Percentiles rank a stretch among this genome's conserved stretches.
Evolutionary conservation across 2,797 vertebrate species (phyloP).

Genomic region (Peromyscus nudipes): DNA sequence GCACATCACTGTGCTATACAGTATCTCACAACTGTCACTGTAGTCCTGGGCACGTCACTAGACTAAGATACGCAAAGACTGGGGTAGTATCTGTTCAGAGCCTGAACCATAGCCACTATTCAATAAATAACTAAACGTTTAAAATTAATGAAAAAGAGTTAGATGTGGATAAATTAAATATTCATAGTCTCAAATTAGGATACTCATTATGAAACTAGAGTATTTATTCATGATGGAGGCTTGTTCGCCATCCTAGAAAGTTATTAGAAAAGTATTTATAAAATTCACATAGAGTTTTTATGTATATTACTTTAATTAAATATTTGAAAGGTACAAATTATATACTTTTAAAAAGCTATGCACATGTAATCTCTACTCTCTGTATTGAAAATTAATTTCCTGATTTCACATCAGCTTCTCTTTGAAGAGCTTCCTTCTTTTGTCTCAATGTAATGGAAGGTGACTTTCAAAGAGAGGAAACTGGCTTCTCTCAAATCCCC

Average conservation of each 20-base stretch:
- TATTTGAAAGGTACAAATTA: not conserved
- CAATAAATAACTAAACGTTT: slow-evolving; percentile 3
- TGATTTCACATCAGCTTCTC: slow-evolving; percentile 36
- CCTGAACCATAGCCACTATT: not conserved
- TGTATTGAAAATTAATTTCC: not conserved
- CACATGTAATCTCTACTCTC: not conserved
- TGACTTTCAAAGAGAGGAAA: not conserved
- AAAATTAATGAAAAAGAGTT: not conserved
- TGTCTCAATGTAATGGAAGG: not conserved
- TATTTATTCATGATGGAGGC: not conserved
- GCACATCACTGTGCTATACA: not conserved
- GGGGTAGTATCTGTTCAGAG: not conserved
- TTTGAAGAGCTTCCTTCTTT: slow-evolving; percentile 34
- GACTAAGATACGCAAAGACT: not conserved
- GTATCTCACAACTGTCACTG: not conserved
- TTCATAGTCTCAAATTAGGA: not conserved
- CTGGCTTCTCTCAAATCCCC: not conserved
- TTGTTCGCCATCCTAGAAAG: not conserved
- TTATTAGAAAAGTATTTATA: slow-evolving; percentile 27
- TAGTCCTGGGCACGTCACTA: not conserved
- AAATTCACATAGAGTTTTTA: slow-evolving; percentile 21
- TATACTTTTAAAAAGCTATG: not conserved
- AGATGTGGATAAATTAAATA: slow-evolving; percentile 20
- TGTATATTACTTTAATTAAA: not conserved
- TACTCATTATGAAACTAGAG: slow-evolving; percentile 20